Base-by-base conservation (phyloP, 2,797 vertebrate genomes). In the Microctenopoma steveboyesi region DNA sequence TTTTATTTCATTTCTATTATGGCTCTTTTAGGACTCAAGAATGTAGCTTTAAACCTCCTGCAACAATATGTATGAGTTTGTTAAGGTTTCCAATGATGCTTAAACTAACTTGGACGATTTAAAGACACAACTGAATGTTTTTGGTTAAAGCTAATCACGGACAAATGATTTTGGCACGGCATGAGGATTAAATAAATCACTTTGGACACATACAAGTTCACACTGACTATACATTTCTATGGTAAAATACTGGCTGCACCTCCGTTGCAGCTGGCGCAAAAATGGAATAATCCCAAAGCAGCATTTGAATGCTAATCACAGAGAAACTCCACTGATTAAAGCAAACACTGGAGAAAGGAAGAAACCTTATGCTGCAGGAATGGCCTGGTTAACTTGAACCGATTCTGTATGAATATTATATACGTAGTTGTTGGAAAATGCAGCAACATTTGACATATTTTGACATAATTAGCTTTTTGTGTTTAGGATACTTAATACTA, bases 211-310 rank as follows among this genome's bases (percentile, higher is more conserved):
- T 46, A 37, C 16, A 53, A 78, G 50, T 76, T 73, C 56, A 53
- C 42, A 69, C 3, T 76, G 64, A 46, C 50, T 3, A 0, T 16
- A 35, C 57, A 43, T 51, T 74, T 42, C 22, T 12, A 59, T 60
- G 1, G 3, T 22, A 48, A 46, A 40, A 45, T 25, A 18, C 56
- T 46, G 16, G 43, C 73, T 68, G 43, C 33, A 35, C 79, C 67
- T 64, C 48, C 49, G 47, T 47, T 49, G 68, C 78, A 86, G 81
- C 79, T 75, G 74, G 56, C 42, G 76, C 7, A 7, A 66, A 42
- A 5, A 79, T 55, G 0, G 13, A 78, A 82, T 73, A 77, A 80
- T 83, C 82, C 82, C 84, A 58, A 8, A 69, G 82, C 81, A 67
- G 40, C 70, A 40, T 73, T 46, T 80, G 55, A 72, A 72, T 63